Conservation (phyloP, 2,797 vertebrate species). For the Helostoma temminkii region DNA sequence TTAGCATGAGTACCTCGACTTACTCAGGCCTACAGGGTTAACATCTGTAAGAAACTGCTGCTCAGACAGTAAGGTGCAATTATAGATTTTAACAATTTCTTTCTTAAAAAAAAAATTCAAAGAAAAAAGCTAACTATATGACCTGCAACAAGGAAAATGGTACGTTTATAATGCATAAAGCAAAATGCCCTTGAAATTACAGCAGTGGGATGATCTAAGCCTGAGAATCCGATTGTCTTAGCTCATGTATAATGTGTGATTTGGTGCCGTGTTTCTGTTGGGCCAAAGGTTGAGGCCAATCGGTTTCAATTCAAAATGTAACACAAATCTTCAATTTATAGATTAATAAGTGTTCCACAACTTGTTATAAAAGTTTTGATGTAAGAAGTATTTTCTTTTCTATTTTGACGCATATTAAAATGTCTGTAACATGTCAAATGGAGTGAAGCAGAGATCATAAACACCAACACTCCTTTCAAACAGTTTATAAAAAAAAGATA, state of each 20-base stretch:
- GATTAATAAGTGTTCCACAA: slow-evolving; percentile 25
- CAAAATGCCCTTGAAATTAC: slow-evolving; percentile 44
- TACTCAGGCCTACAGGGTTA: slow-evolving; percentile 22
- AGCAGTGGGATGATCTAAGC: slow-evolving; percentile 52
- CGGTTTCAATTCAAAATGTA: slow-evolving; percentile 29
- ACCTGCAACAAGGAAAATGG: slow-evolving; percentile 4
- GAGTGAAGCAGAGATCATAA: slow-evolving; percentile 49
- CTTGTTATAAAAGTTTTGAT: slow-evolving; percentile 24
- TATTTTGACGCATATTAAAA: slow-evolving; percentile 23
- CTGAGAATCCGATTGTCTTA: slow-evolving; percentile 66
- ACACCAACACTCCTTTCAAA: slow-evolving; percentile 68
- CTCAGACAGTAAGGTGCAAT: slow-evolving; percentile 50
- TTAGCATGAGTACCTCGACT: slow-evolving; percentile 27
- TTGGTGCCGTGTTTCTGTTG: slow-evolving; percentile 24
- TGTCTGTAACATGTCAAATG: slow-evolving; percentile 7
- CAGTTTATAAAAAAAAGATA: slow-evolving; percentile 74
- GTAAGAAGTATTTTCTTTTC: slow-evolving; percentile 17
- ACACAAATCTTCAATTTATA: slow-evolving; percentile 23
- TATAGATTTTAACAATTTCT: neutral
- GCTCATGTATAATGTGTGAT: slow-evolving; percentile 38
- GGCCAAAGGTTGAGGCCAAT: slow-evolving; percentile 8
- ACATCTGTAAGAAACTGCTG: slow-evolving; percentile 32
- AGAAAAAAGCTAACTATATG: slow-evolving; percentile 21
- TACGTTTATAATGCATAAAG: slow-evolving; percentile 20
- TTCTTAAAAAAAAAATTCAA: slow-evolving; percentile 9